phyloP scores from a whole-genome alignment of 2,888 invertebrate species.

The Acrobasis repandana region DNA sequence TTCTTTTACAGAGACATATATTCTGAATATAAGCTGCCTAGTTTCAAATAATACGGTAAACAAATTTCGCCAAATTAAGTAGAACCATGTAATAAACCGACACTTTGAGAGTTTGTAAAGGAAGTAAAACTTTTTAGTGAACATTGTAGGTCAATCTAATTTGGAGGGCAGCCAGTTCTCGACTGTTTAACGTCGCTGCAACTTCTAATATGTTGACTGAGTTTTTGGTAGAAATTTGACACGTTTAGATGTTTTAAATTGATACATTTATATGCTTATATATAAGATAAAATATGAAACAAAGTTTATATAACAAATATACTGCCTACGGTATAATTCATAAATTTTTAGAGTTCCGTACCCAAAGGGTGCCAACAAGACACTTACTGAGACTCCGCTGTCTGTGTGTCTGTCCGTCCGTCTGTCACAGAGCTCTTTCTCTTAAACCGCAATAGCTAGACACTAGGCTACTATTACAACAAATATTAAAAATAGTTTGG shows the following conservation, averaged over 20 bases:
- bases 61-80: constrained; percentile 5
- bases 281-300: constrained; percentile 4
- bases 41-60: constrained; percentile 18
- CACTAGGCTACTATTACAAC: too few species aligned
- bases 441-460: too few species aligned
- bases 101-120: background rate
- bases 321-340: too few species aligned
- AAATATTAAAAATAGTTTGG: too few species aligned
- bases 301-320: too few species aligned
- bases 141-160: constrained; percentile 9
- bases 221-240: constrained; percentile 4
- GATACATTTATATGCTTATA: too few species aligned
- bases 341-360: too few species aligned
- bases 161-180: constrained; percentile 10
- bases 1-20: constrained; percentile 3
- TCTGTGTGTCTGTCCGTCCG: too few species aligned
- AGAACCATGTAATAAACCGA: background rate
- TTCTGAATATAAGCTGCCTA: constrained; percentile 14
- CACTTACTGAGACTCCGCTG: too few species aligned
- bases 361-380: too few species aligned
- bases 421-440: too few species aligned
- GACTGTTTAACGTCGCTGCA: constrained; percentile 21
- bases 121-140: background rate
- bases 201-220: constrained; percentile 12
- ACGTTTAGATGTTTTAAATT: constrained; percentile 2